phyloP scores from a whole-genome alignment of 2,797 vertebrate genomes.

The Clamator glandarius region DNA sequence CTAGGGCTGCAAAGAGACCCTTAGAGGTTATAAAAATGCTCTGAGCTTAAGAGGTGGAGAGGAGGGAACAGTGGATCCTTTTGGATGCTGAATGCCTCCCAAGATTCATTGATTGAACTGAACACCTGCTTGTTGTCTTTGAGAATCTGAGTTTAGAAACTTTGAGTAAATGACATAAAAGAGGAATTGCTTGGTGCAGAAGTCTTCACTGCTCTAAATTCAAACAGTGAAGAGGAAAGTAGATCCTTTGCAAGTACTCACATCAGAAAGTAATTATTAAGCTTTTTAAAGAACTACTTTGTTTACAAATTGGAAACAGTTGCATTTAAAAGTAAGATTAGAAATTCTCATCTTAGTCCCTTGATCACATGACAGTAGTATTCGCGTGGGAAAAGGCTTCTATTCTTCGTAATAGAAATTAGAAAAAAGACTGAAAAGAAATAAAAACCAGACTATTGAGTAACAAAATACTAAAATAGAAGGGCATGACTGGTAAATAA shows the following conservation, averaged over 20 bases:
- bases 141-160: neutral
- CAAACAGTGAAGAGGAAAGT: neutral
- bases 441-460: neutral
- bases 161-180: neutral
- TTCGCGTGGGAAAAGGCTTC: neutral
- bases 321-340: neutral
- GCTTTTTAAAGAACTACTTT: neutral
- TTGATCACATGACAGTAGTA: neutral
- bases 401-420: neutral
- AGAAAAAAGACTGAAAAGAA: neutral
- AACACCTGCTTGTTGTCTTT: neutral
- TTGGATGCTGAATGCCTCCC: neutral
- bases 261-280: neutral
- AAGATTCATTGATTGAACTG: neutral
- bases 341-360: neutral
- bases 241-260: neutral
- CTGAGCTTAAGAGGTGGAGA: rapidly evolving
- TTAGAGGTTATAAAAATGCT: neutral
- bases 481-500: neutral
- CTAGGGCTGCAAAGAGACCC: neutral
- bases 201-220: neutral
- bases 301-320: neutral
- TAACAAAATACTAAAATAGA: neutral
- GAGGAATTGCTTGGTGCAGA: neutral
- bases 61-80: neutral